Evolutionary conservation across 2,888 invertebrate genomes (phyloP).

Genomic region (Orchesella flavescens): DNA sequence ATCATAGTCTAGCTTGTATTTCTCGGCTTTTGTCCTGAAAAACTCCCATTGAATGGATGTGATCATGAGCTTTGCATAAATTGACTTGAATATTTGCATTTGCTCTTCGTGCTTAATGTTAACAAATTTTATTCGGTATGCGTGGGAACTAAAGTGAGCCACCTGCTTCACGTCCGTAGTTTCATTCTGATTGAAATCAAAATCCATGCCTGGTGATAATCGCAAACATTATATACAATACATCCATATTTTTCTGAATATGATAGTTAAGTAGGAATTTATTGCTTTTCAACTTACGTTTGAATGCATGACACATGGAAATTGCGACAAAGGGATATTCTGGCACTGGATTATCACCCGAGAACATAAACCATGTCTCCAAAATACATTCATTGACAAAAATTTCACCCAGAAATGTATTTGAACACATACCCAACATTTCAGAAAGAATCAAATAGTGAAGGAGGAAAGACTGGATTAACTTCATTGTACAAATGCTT

Average conservation of each 20-base stretch:
- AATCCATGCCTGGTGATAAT: not conserved
- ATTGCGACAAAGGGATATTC: not conserved
- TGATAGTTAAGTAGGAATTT: too few relatives aligned
- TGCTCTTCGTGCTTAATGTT: not conserved
- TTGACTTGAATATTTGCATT: not conserved
- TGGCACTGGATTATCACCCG: not conserved
- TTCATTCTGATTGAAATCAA: not conserved
- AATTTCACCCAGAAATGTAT: not conserved
- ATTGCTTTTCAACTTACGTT: not conserved
- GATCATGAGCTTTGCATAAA: conserved; percentile 6
- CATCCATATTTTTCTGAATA: not conserved
- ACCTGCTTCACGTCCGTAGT: not conserved
- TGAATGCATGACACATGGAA: conserved; percentile 6
- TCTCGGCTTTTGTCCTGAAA: not conserved
- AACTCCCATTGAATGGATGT: not conserved
- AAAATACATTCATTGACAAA: conserved; percentile 4
- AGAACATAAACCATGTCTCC: conserved; percentile 3
- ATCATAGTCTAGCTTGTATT: not conserved
- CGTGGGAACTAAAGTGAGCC: not conserved
- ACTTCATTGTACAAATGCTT: too few relatives aligned
- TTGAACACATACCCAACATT: not conserved
- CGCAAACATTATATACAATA: not conserved
- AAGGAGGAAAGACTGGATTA: too few relatives aligned
- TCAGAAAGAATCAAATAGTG: too few relatives aligned
- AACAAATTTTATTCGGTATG: not conserved